These are phyloP conservation scores for Notodonta dromedarius DNA, from an alignment of 2,888 invertebrate species.

Conservation along the genomic window DNA sequence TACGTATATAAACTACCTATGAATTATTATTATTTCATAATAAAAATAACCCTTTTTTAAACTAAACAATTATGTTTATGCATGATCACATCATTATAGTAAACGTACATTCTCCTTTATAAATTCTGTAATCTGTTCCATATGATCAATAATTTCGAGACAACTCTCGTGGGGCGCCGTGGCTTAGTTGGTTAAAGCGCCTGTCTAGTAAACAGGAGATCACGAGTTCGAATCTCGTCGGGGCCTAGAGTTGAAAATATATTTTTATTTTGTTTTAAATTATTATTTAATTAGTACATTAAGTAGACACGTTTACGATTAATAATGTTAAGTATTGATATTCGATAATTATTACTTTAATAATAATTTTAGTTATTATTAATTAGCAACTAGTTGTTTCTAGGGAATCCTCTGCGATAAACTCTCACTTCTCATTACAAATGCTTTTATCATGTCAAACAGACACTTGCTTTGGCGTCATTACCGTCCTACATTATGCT, in stretches of 20 bases:
- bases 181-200: conserved; percentile 90
- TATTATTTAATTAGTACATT: background rate
- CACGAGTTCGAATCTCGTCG: conserved; percentile 90
- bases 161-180: conserved; percentile 77
- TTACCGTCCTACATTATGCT: background rate
- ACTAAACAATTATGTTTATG: too few relatives aligned
- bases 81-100: too few relatives aligned
- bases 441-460: background rate
- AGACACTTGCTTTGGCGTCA: background rate
- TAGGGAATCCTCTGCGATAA: background rate
- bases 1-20: too few relatives aligned
- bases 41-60: too few relatives aligned
- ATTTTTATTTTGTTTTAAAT: background rate
- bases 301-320: too few relatives aligned
- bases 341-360: background rate
- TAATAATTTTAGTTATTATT: background rate
- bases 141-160: conserved; percentile 42
- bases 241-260: conserved; percentile 72
- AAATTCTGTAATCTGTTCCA: background rate
- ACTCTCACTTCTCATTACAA: background rate
- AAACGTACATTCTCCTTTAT: conserved; percentile 16
- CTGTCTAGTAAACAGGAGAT: conserved; percentile 91
- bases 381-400: conserved; percentile 3
- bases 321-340: too few relatives aligned
- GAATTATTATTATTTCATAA: too few relatives aligned